Conservation (phyloP, 2,113 vertebrate species). For the Rhea pennata region DNA sequence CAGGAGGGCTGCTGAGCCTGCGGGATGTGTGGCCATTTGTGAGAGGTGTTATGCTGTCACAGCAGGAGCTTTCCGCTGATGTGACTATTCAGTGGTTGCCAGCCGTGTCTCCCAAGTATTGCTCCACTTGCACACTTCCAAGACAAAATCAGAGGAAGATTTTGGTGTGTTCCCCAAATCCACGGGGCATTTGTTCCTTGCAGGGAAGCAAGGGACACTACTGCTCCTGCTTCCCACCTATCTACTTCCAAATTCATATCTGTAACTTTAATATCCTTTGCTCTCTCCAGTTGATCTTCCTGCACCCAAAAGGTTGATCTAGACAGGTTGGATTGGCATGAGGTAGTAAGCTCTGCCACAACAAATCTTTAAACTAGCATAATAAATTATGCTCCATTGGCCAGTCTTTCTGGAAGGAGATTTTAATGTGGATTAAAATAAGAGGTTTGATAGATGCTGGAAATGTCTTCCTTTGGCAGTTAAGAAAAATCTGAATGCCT, state of each 20-base stretch:
- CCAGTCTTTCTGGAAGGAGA: slow-evolving; percentile 26
- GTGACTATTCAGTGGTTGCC: background rate
- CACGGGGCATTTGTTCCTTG: background rate
- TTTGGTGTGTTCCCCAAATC: background rate
- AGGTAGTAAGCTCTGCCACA: background rate
- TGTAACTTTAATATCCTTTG: background rate
- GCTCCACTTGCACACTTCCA: background rate
- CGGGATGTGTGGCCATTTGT: fast-evolving
- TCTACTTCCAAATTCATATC: background rate
- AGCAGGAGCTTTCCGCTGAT: background rate
- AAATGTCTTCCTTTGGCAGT: slow-evolving; percentile 49
- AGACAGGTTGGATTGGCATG: background rate
- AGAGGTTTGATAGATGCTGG: slow-evolving; percentile 57
- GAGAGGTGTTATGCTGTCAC: background rate
- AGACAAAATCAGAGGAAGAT: background rate
- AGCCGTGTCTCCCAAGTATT: fast-evolving
- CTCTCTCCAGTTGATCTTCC: background rate
- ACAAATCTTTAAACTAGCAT: slow-evolving; percentile 8
- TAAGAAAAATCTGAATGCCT: slow-evolving; percentile 52
- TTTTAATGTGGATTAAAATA: slow-evolving; percentile 60
- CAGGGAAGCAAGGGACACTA: background rate
- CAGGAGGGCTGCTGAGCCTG: background rate
- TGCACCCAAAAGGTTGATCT: background rate
- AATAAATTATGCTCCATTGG: slow-evolving; percentile 37
- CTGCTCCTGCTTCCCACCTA: background rate